These are phyloP conservation scores for Corythaeola cristata DNA, from an alignment of 2,113 vertebrate genomes.

Conservation along the genomic window DNA sequence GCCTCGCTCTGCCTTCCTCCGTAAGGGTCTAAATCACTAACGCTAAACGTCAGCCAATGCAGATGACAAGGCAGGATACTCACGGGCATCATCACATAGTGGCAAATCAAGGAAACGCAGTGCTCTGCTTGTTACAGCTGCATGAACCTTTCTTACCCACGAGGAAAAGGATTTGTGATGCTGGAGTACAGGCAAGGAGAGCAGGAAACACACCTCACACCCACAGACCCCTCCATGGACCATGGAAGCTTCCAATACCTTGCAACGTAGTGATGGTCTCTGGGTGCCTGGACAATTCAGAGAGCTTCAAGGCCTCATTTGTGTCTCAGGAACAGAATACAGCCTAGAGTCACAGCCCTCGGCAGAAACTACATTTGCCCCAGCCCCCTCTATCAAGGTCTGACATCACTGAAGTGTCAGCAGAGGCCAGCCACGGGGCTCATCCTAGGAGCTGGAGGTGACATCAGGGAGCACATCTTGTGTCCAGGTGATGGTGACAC, in stretches of 20 bases:
- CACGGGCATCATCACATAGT: background rate
- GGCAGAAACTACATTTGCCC: background rate
- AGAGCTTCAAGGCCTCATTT: background rate
- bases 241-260: fast-evolving
- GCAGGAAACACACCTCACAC: background rate
- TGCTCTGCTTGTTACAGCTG: background rate
- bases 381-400: background rate
- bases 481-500: background rate
- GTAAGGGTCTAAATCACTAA: background rate
- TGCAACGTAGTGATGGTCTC: background rate
- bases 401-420: background rate
- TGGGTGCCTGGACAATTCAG: background rate
- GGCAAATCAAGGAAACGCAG: background rate
- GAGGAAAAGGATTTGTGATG: background rate
- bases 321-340: background rate
- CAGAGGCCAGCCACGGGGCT: background rate
- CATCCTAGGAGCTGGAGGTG: background rate
- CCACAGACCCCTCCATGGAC: background rate
- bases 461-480: background rate
- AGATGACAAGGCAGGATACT: background rate
- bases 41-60: background rate
- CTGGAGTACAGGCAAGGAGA: background rate
- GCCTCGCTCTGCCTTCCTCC: background rate
- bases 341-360: background rate
- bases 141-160: background rate